phyloP scores from a whole-genome alignment of 2,113 vertebrate genomes.

The Bubo scandiacus region DNA sequence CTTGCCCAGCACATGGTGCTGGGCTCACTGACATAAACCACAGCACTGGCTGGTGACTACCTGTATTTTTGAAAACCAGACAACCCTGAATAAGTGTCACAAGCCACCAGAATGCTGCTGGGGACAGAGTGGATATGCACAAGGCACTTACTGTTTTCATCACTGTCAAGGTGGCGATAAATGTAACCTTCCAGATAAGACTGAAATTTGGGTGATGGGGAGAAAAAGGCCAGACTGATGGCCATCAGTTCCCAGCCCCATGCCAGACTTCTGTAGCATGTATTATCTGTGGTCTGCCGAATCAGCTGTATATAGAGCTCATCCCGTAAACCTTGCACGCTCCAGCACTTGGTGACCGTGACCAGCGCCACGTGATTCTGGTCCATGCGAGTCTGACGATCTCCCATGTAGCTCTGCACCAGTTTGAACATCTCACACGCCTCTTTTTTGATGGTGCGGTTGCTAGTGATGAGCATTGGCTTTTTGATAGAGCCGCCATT shows the following conservation, averaged over 20 bases:
- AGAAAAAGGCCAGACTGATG: constrained; percentile 88
- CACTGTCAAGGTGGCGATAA: constrained; percentile 87
- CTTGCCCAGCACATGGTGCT: background rate
- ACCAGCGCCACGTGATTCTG: constrained; percentile 82
- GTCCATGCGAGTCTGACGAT: constrained; percentile 86
- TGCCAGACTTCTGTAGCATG: constrained; percentile 79
- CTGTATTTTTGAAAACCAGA: background rate
- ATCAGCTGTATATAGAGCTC: constrained; percentile 90
- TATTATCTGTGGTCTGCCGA: constrained; percentile 88
- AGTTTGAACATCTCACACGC: constrained; percentile 92
- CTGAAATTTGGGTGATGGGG: constrained; percentile 90
- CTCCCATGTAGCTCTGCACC: constrained; percentile 92
- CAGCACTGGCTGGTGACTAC: background rate
- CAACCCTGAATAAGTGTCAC: background rate
- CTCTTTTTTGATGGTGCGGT: constrained; percentile 85
- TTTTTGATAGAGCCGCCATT: constrained; percentile 89
- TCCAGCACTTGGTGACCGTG: constrained; percentile 89
- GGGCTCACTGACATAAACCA: background rate
- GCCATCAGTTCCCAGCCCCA: constrained; percentile 92
- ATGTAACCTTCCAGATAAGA: constrained; percentile 92
- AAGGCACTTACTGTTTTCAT: constrained; percentile 85
- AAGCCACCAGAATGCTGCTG: background rate
- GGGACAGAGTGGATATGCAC: background rate
- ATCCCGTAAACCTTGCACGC: constrained; percentile 83
- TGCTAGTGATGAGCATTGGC: constrained; percentile 90